These are phyloP conservation scores for Actinernus sp. DNA, from an alignment of 92 coral and sea anemone species.

Conservation along the genomic window DNA sequence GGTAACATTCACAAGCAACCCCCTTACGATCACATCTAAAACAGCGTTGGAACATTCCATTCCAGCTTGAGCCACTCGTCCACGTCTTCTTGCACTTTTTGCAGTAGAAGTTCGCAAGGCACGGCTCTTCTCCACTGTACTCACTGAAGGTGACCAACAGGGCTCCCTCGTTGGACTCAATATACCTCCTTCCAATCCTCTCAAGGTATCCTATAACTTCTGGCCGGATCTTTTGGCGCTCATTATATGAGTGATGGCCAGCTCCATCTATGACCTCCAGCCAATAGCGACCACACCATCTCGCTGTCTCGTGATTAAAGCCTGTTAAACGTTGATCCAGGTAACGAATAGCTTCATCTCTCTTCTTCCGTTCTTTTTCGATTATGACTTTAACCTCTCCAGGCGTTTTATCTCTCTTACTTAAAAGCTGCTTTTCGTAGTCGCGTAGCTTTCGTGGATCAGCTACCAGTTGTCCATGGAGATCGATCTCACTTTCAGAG, in stretches of 20 bases:
- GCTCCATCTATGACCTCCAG: slow-evolving; percentile 76
- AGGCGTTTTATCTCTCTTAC: not conserved
- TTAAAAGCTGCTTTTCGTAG: slow-evolving; percentile 4
- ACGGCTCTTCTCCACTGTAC: too few relatives aligned
- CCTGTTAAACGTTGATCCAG: slow-evolving; percentile 21
- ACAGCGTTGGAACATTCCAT: slow-evolving; percentile 34
- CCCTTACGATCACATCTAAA: not conserved
- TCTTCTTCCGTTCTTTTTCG: slow-evolving; percentile 24
- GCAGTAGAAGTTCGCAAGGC: too few relatives aligned
- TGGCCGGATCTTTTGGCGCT: slow-evolving; percentile 59
- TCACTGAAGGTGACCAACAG: too few relatives aligned
- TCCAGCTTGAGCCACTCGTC: slow-evolving; percentile 52
- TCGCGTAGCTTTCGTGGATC: slow-evolving; percentile 5
- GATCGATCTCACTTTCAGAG: too few relatives aligned
- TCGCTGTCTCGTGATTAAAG: slow-evolving; percentile 19
- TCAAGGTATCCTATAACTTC: slow-evolving; percentile 44
- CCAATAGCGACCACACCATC: slow-evolving; percentile 30
- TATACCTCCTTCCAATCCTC: slow-evolving; percentile 29
- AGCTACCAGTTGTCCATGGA: too few relatives aligned
- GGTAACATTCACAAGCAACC: not conserved
- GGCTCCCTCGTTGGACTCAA: too few relatives aligned
- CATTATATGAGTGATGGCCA: slow-evolving; percentile 57
- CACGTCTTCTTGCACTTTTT: too few relatives aligned
- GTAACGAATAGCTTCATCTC: slow-evolving; percentile 68
- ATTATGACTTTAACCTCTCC: too few relatives aligned